Percentiles rank a stretch among this genome's conserved stretches.
Conservation (phyloP, 2,113 vertebrate genomes). For the Atherinomorus stipes region DNA sequence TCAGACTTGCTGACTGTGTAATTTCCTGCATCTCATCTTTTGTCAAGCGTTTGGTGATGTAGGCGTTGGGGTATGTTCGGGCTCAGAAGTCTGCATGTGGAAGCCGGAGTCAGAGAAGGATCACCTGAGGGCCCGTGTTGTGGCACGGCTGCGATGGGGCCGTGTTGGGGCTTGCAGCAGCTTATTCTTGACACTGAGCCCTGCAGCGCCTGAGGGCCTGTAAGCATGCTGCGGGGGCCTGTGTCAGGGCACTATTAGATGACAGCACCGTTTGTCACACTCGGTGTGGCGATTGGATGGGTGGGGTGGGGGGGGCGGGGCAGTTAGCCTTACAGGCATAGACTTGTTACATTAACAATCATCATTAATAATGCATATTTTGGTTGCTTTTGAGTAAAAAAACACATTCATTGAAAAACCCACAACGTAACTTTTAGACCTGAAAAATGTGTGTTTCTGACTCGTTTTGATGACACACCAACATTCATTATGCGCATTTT, state of each 20-base stretch:
- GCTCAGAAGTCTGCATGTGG: conserved; percentile 43
- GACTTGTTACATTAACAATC: no score
- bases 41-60: conserved; percentile 10
- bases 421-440: no score
- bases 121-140: conserved; percentile 64
- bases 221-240: conserved; percentile 67
- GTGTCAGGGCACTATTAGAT: conserved; percentile 56
- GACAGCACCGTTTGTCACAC: conserved; percentile 76
- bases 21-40: conserved; percentile 8
- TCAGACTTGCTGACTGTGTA: conserved; percentile 11
- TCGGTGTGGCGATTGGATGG: background rate
- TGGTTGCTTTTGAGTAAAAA: no score
- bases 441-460: no score
- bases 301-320: no score
- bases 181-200: conserved; percentile 64
- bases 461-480: no score
- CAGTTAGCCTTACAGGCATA: background rate
- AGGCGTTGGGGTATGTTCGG: conserved; percentile 48
- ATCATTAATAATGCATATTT: no score
- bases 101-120: conserved; percentile 54
- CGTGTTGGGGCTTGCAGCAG: conserved; percentile 76
- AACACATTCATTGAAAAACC: no score
- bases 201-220: conserved; percentile 42
- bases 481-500: no score
- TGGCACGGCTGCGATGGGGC: conserved; percentile 58